Conservation (phyloP, 2,797 vertebrate species). For the Manis pentadactyla region DNA sequence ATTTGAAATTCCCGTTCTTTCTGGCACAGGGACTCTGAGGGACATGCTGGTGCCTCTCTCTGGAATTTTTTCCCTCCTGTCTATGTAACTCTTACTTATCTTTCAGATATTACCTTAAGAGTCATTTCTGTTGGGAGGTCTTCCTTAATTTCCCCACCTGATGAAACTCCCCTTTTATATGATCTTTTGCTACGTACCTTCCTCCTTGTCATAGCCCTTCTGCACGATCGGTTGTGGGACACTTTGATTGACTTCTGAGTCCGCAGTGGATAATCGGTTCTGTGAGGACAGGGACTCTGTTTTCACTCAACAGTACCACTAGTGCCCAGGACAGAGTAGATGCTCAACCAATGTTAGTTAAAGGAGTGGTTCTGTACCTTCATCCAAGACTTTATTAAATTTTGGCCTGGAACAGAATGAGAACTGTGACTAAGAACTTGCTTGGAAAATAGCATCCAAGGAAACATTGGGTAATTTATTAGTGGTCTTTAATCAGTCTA, state of each 20-base stretch:
- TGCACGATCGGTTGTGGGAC: neutral
- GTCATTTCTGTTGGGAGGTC: neutral
- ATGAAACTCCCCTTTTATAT: neutral
- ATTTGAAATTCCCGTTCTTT: neutral
- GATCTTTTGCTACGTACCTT: rapidly evolving
- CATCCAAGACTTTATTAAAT: neutral
- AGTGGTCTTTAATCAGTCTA: neutral
- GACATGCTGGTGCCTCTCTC: neutral
- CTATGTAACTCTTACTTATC: neutral
- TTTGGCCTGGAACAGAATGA: neutral
- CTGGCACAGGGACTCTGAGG: neutral
- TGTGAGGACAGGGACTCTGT: neutral
- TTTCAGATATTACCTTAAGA: neutral
- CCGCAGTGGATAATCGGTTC: neutral
- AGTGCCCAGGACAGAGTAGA: neutral
- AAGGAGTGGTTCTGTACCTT: neutral
- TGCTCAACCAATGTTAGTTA: neutral
- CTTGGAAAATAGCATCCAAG: neutral
- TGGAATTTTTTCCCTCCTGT: neutral
- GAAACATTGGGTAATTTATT: neutral
- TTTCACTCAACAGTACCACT: neutral
- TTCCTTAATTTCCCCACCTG: neutral
- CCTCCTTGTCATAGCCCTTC: neutral
- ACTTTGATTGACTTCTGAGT: neutral
- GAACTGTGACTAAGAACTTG: neutral